Conservation (phyloP, 2,888 invertebrate species). For the Metallyticus violacea region DNA sequence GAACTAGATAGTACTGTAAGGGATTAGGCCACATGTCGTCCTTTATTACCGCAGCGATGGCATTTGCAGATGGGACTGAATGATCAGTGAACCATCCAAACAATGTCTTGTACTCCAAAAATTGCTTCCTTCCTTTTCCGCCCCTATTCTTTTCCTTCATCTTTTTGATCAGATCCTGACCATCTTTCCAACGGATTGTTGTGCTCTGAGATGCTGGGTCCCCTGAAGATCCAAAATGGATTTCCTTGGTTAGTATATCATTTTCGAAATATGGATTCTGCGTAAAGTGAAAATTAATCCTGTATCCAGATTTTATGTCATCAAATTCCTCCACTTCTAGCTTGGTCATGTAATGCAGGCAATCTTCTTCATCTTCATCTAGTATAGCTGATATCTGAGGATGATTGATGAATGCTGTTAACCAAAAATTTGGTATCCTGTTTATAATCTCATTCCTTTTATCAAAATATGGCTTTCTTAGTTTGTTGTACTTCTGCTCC, state of each 20-base stretch:
- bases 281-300: constrained; percentile 72
- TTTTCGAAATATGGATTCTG: constrained; percentile 83
- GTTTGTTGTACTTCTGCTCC: constrained; percentile 79
- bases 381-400: constrained; percentile 78
- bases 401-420: constrained; percentile 82
- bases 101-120: constrained; percentile 69
- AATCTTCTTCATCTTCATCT: constrained; percentile 81
- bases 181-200: constrained; percentile 77
- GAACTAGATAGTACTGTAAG: constrained; percentile 73
- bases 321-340: constrained; percentile 83
- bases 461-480: constrained; percentile 73
- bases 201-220: constrained; percentile 74
- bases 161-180: constrained; percentile 67
- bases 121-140: constrained; percentile 58
- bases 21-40: constrained; percentile 89
- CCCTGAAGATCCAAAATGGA: constrained; percentile 63
- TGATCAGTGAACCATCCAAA: constrained; percentile 82
- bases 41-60: constrained; percentile 80
- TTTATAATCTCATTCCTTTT: constrained; percentile 73
- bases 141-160: constrained; percentile 52
- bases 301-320: constrained; percentile 81
- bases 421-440: constrained; percentile 80
- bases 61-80: constrained; percentile 77
- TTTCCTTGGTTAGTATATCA: constrained; percentile 74
- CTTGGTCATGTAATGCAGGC: constrained; percentile 66